These are phyloP conservation scores for Phlogophora meticulosa DNA, from an alignment of 2,888 invertebrate species.

Conservation along the genomic window DNA sequence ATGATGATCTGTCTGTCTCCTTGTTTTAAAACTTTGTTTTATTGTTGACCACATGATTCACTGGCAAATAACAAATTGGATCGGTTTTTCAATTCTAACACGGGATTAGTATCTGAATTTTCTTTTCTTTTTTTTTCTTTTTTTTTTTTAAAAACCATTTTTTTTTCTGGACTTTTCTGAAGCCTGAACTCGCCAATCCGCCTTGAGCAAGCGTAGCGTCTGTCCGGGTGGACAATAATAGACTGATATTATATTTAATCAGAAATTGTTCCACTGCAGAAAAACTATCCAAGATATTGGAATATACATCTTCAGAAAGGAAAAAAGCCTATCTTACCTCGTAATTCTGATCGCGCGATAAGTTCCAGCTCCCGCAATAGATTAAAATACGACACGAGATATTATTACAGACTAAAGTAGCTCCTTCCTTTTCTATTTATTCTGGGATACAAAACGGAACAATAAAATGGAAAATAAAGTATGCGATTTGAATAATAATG, in stretches of 20 bases:
- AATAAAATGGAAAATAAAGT: slow-evolving; percentile 38
- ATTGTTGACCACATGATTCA: neutral
- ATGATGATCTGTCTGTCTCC: too few species aligned
- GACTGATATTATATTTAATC: too few species aligned
- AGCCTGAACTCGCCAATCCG: too few species aligned
- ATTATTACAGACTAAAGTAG: slow-evolving; percentile 34
- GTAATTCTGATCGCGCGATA: slow-evolving; percentile 45
- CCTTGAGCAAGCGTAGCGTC: too few species aligned
- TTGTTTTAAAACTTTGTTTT: too few species aligned
- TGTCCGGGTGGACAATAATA: neutral
- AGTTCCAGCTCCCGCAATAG: slow-evolving; percentile 28
- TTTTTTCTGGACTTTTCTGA: too few species aligned
- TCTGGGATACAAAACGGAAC: slow-evolving; percentile 44
- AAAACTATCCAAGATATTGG: slow-evolving; percentile 2
- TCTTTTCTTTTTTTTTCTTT: too few species aligned
- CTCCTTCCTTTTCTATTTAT: slow-evolving; percentile 29
- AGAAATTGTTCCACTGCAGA: neutral
- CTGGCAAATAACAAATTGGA: neutral
- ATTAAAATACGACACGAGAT: slow-evolving; percentile 26
- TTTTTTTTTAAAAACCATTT: too few species aligned
- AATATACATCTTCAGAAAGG: slow-evolving; percentile 15
- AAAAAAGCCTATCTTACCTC: slow-evolving; percentile 20
- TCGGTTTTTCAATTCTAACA: neutral
- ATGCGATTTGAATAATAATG: slow-evolving; percentile 60
- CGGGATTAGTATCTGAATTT: neutral